A percentile compares a stretch with the other conserved stretches of the same genome.
These are phyloP conservation scores for Drosophila mauritiana DNA, from an alignment of 1,140 invertebrate genomes.

Conservation along the genomic window DNA sequence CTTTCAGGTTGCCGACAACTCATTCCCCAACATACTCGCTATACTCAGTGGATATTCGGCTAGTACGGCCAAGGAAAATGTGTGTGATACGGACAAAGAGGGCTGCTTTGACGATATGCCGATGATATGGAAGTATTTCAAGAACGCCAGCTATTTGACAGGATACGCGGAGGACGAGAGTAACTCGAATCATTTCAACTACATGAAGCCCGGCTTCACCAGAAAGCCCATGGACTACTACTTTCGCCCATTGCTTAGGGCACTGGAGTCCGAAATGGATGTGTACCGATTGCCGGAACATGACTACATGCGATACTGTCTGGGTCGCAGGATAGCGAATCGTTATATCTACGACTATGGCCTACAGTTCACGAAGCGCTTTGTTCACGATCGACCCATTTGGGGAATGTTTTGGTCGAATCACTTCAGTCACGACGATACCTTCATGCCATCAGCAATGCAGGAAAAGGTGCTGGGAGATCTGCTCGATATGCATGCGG, in stretches of 20 bases:
- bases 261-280: constrained; percentile 84
- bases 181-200: constrained; percentile 91
- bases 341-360: constrained; percentile 86
- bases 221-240: constrained; percentile 93
- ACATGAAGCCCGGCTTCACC: constrained; percentile 90
- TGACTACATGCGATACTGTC: constrained; percentile 80
- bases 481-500: constrained; percentile 86
- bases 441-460: constrained; percentile 89
- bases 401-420: constrained; percentile 93
- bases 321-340: constrained; percentile 86
- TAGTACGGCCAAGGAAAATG: constrained; percentile 78
- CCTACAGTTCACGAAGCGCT: constrained; percentile 85
- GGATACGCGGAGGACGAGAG: constrained; percentile 91
- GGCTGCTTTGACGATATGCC: constrained; percentile 87
- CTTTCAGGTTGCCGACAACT: constrained; percentile 89
- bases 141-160: constrained; percentile 90
- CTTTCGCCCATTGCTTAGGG: constrained; percentile 89
- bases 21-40: constrained; percentile 92
- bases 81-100: constrained; percentile 85
- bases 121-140: constrained; percentile 92
- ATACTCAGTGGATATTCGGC: constrained; percentile 88
- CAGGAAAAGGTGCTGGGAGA: constrained; percentile 87
- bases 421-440: constrained; percentile 90
- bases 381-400: constrained; percentile 84
- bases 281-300: constrained; percentile 14